A percentile compares a stretch with the other conserved stretches of the same genome.
phyloP scores from a whole-genome alignment of 2,888 invertebrate genomes.

The Harmothoe impar region DNA sequence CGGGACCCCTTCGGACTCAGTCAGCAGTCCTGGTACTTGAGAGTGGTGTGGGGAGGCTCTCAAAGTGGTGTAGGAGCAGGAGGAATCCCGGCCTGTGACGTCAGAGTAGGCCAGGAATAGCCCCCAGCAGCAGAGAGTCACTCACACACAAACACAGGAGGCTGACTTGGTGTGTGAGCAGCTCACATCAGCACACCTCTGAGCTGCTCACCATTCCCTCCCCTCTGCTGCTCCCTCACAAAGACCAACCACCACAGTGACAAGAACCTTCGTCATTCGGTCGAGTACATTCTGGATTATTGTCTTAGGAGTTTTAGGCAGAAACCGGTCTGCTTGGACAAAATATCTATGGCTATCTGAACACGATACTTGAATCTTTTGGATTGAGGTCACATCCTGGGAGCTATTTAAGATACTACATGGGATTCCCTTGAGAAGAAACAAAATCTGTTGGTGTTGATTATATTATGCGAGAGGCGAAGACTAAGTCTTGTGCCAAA shows the following conservation, averaged over 20 bases:
- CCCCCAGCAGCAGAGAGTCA: neutral
- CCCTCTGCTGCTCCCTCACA: neutral
- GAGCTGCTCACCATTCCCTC: neutral
- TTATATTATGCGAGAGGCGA: conserved; percentile 16
- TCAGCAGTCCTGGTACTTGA: neutral
- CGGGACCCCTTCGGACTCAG: neutral
- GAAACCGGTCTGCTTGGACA: neutral
- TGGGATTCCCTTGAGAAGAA: neutral
- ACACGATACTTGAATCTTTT: neutral
- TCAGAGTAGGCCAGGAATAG: conserved; percentile 4
- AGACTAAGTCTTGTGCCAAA: neutral
- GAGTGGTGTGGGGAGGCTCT: no score
- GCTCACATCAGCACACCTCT: neutral
- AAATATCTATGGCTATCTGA: neutral
- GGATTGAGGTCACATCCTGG: neutral
- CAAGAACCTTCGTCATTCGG: neutral
- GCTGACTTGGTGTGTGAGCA: neutral
- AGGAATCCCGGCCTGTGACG: conserved; percentile 41
- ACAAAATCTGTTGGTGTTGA: neutral
- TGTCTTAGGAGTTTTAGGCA: neutral
- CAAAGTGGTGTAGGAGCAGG: neutral
- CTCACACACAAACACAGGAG: conserved; percentile 7
- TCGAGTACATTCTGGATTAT: neutral
- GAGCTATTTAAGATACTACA: neutral
- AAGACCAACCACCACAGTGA: neutral